Evolutionary conservation across 2,113 vertebrate species (phyloP).

Genomic region (Callochromis pleurospilus): DNA sequence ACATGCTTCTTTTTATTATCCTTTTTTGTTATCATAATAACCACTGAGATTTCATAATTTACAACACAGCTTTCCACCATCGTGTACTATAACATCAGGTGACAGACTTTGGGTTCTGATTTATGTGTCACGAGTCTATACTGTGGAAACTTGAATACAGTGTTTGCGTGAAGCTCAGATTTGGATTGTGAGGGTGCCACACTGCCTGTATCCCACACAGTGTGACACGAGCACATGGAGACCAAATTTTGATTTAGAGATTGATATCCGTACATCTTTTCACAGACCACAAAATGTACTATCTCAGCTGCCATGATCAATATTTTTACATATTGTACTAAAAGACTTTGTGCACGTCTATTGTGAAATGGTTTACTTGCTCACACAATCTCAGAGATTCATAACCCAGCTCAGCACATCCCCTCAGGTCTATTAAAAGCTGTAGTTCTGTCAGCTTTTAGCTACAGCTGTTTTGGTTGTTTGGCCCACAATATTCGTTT

Average conservation of each 20-base stretch:
- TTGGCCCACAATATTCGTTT: background rate
- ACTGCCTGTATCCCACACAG: background rate
- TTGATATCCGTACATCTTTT: background rate
- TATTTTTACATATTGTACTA: background rate
- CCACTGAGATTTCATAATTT: background rate
- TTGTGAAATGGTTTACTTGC: background rate
- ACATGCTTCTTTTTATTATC: background rate
- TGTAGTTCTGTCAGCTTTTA: background rate
- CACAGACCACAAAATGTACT: background rate
- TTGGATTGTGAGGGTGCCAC: background rate
- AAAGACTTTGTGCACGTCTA: background rate
- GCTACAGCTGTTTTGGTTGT: background rate
- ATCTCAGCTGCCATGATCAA: background rate
- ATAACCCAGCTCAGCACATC: background rate
- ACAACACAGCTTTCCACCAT: background rate
- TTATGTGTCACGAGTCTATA: background rate
- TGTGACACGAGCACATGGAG: background rate
- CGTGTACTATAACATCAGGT: background rate
- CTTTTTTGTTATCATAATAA: background rate
- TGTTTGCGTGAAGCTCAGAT: background rate
- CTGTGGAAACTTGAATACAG: background rate
- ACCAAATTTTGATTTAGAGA: background rate
- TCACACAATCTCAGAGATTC: background rate
- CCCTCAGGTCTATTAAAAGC: background rate
- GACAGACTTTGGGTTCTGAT: background rate